Base-by-base conservation (phyloP, 2,888 invertebrate species). In the Diplolepis rosae region DNA sequence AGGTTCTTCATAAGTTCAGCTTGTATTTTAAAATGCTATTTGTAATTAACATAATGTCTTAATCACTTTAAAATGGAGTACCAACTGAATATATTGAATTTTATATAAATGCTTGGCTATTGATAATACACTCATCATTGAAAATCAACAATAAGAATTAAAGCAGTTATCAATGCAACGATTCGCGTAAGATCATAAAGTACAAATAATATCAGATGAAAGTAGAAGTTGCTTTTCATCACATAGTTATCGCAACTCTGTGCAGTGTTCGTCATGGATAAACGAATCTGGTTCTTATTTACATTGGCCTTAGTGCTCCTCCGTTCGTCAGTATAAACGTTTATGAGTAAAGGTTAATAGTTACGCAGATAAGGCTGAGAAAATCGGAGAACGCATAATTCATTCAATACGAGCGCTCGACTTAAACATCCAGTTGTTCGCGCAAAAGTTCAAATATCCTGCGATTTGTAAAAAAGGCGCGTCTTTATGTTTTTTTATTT, bases 271-370 rank as follows among this genome's bases (percentile, higher is more conserved):
- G 67, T 69, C 66, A 76, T 78, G 80, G 78, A 81, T 75, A 81
- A 80, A 79, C 76, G 75, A 81, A 80, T 80, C 76, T 73, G 74
- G 61, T 69, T 73, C 72, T 77, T 82, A 79, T 82, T 83, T 80
- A 79, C 79, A 68, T 79, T 83, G 79, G 78, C 79, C 79, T 82
- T 75, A 72, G 78, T 78, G 71, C 75, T 76, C 70, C 75, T 71
- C 75, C 51, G 72, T 68, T 72, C 30, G 74, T 48, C 35, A 75
- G 72, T 73, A 73, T 77, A 79, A 81, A 79, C 78, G 73, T 80
- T 81, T 77, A 77, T 78, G 82, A 81, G 80, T 80, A 83, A 81
- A 84, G 82, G 81, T 85, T 81, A 72, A 72, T 73, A 79, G 79
- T 79, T 77, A 73, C 54, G 68, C 35, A 77, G 83, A 85, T 85